phyloP scores from a whole-genome alignment of 2,113 vertebrate genomes.

The Sterna hirundo region DNA sequence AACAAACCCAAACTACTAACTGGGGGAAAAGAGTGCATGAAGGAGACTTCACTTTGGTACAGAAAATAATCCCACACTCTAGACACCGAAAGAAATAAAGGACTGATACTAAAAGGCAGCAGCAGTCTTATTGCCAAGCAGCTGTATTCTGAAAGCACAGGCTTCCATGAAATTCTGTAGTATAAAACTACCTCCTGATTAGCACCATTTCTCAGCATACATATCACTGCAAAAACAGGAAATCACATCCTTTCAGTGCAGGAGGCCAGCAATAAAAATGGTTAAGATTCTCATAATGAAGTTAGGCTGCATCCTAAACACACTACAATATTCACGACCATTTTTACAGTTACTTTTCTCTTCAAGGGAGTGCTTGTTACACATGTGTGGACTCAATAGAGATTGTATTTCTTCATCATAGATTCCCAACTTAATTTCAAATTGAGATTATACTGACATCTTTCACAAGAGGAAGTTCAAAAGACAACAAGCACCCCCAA shows the following conservation, averaged over 20 bases:
- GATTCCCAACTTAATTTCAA: neutral
- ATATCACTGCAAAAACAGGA: neutral
- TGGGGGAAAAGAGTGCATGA: neutral
- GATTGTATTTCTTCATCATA: neutral
- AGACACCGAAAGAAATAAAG: neutral
- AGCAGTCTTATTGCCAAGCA: neutral
- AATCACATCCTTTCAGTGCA: neutral
- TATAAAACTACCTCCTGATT: neutral
- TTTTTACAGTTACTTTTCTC: neutral
- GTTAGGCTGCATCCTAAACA: neutral
- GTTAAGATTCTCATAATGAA: neutral
- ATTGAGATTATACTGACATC: neutral
- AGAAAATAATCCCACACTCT: neutral
- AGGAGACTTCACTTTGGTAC: neutral
- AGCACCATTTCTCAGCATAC: neutral
- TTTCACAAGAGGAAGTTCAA: neutral
- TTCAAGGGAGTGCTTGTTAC: neutral
- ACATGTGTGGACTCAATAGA: neutral
- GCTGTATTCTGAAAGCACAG: neutral
- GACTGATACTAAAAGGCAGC: neutral
- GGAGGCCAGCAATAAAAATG: neutral
- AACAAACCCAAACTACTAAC: neutral
- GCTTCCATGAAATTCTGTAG: neutral
- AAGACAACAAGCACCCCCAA: neutral
- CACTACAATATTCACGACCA: neutral